Base-by-base conservation (phyloP, 1,140 invertebrate species). In the Saccostrea cuccullata region DNA sequence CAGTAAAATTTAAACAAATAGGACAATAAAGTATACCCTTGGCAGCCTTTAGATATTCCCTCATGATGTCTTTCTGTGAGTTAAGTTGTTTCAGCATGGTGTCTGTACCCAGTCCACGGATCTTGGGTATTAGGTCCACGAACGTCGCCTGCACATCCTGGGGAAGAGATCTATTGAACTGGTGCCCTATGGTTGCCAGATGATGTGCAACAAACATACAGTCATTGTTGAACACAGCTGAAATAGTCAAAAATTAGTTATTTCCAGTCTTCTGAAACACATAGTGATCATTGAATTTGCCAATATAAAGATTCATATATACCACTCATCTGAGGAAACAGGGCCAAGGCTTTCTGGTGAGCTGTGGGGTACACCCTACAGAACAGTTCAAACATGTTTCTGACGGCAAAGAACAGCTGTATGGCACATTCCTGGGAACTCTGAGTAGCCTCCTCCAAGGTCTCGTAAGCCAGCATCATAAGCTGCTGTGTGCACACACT, bases 151-250 rank as follows among this genome's bases (percentile, higher is more conserved):
- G 93, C 23, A 96, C 90, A 11, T 94, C 91, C 26, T 90, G 17
- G 0, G 95, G 95, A n/a, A 96, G 93, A 84, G 94, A 95, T 23
- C 95, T 91, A 11, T 92, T 92, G 91, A 95, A 95, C 92, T 97
- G 96, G 91, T 96, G 96, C 8, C 96, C 96, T 84, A 97, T 94
- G 11, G 96, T 96, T 83, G 96, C 95, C 55, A 98, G 94, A 91
- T 97, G 96, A 95, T 98, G 97, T 0, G 97, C 96, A 0, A 99
- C 95, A 93, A 97, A 99, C 96, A 98, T 97, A 92, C 98, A 98
- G 94, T 99, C 98, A 95, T 99, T 99, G 94, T 98, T 97, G 92
- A 98, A 98, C 26, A 99, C 91, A n/a, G 97, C 98, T 97, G 96
- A 88, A 95, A 93, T 89, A 89, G 88, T 0, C 30, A 20, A 64